These are phyloP conservation scores for Parthenolecanium corni DNA, from an alignment of 2,888 invertebrate species.

Conservation along the genomic window DNA sequence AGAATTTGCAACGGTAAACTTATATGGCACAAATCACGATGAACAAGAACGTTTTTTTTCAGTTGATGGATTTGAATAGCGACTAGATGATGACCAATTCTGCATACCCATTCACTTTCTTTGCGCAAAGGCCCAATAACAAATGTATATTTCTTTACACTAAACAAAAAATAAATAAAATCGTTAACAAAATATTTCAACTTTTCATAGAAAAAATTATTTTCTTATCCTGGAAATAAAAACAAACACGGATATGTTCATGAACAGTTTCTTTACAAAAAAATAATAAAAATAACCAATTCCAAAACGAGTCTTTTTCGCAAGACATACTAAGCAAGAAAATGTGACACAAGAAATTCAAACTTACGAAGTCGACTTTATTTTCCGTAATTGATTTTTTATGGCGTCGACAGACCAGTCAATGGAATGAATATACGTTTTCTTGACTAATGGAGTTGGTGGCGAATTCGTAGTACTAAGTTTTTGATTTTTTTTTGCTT, in stretches of 20 bases:
- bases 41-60: conserved; percentile 9
- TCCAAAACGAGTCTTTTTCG: too few species aligned
- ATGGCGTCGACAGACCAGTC: neutral
- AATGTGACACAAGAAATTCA: too few species aligned
- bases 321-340: too few species aligned
- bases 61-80: neutral
- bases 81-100: neutral
- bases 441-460: neutral
- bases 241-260: too few species aligned
- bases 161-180: too few species aligned
- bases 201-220: neutral
- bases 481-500: conserved; percentile 30
- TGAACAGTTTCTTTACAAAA: too few species aligned
- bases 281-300: too few species aligned
- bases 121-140: neutral
- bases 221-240: too few species aligned
- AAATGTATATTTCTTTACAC: too few species aligned
- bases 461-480: neutral
- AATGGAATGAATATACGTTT: neutral
- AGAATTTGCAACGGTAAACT: neutral
- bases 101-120: neutral
- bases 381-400: neutral
- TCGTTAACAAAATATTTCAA: neutral
- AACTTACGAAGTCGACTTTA: neutral
- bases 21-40: conserved; percentile 13